Evolutionary conservation across 2,888 invertebrate species (phyloP), one percentile per base, ranked within the genome.

Genomic region (Autographa gamma): DNA sequence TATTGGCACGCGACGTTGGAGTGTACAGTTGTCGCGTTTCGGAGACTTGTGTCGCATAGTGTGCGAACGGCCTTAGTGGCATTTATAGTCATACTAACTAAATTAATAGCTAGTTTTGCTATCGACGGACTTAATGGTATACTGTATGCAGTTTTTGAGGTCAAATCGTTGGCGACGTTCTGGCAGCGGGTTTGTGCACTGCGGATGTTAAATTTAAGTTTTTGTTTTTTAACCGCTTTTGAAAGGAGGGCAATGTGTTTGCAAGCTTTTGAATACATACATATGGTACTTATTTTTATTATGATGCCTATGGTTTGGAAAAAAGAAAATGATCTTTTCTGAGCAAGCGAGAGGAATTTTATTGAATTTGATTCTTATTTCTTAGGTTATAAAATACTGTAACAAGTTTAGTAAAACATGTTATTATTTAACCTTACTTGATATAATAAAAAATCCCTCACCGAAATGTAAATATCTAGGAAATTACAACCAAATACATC

Each of bases 71-170:
- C 48, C 48, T 48, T 48, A 48, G 18, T 54, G 54, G 19, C 19
- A 19, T 56, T 56, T 56, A 56, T 56, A 25, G 13, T 56, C 54
- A 25, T 19, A 25, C 11, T 56, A 56, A 56, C 19, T 25, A 25
- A 56, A 56, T 54, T 56, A 56, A 56, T 56, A 56, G 54, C 54
- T 56, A 56, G 54, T 56, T 56, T 56, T 56, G 19, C 54, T 13
- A 56, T 54, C 19, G 54, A 54, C 54, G 54, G 54, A n/a, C 54
- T 54, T 54, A 54, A 54, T 54, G n/a, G 54, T 19, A 54, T 56
- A 25, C 25, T 56, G 25, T 48, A n/a, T 56, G 54, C 19, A 56
- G 13, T 56, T 56, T 54, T 56, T 56, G 54, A 56, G 54, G 54
- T 56, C 54, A 56, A 13, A n/a, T 48, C n/a, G 48, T 56, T 25